These are phyloP conservation scores for Pandemis heparana DNA, from an alignment of 2,888 invertebrate genomes.

Conservation along the genomic window DNA sequence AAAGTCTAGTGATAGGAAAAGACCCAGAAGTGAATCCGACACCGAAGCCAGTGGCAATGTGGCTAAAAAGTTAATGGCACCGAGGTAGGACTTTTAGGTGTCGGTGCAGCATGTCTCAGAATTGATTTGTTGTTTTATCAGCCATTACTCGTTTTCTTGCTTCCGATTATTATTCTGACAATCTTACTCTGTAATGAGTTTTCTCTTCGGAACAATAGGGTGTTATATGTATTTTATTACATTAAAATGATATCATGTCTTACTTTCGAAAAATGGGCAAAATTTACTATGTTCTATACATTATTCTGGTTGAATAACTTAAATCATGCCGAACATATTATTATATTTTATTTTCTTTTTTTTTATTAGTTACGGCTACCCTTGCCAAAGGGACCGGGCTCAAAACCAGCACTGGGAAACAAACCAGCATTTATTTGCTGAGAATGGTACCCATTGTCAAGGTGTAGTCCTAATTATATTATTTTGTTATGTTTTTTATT, in stretches of 20 bases:
- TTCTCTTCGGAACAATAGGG: background rate
- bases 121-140: background rate
- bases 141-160: background rate
- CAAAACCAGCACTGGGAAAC: no score
- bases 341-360: no score
- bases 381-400: no score
- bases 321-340: background rate
- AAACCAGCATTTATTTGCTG: no score
- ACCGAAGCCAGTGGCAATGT: conserved; percentile 64
- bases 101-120: conserved; percentile 42
- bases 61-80: conserved; percentile 65
- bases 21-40: conserved; percentile 68
- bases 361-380: no score
- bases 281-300: background rate
- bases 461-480: no score
- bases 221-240: background rate
- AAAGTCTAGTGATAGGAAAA: conserved; percentile 59
- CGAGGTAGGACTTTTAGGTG: conserved; percentile 63
- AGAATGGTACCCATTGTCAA: no score
- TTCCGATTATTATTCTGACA: background rate
- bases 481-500: no score
- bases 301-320: background rate
- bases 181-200: background rate
- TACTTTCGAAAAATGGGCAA: background rate
- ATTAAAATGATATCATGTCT: background rate